These are phyloP conservation scores for Trichopoda pennipes DNA, from an alignment of 2,888 invertebrate species.

Conservation along the genomic window DNA sequence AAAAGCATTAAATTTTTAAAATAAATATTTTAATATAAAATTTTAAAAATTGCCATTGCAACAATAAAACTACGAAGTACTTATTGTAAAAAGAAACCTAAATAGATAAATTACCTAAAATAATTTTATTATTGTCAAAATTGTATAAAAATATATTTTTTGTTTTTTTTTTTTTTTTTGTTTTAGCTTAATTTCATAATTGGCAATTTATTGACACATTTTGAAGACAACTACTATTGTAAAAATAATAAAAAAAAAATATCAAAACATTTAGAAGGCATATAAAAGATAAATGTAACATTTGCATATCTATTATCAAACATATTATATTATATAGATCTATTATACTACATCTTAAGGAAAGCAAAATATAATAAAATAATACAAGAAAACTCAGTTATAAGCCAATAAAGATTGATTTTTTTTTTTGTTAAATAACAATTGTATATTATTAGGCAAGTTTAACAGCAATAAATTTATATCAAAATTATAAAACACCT, in stretches of 20 bases:
- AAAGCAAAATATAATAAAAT: conserved; percentile 1
- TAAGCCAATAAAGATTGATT: not conserved
- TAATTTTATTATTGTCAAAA: too few relatives aligned
- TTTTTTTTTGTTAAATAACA: not conserved
- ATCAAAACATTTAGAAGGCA: too few relatives aligned
- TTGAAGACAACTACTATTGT: conserved; percentile 50
- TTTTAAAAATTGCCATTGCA: not conserved
- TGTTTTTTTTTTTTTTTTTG: too few relatives aligned
- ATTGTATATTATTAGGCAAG: conserved; percentile 30
- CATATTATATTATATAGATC: too few relatives aligned
- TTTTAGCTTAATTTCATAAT: not conserved
- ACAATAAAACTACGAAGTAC: not conserved
- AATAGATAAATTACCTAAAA: too few relatives aligned
- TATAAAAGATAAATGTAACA: conserved; percentile 28
- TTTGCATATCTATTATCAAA: conserved; percentile 37
- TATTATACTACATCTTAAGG: too few relatives aligned
- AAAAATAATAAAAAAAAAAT: conserved; percentile 30
- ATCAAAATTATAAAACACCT: conserved; percentile 8
- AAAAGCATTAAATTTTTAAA: not conserved
- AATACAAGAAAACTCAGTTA: conserved; percentile 10
- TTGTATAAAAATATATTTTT: not conserved
- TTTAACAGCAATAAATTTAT: not conserved
- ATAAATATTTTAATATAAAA: not conserved
- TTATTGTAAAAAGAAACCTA: conserved; percentile 1
- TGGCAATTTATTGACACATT: conserved; percentile 28